Base-by-base conservation (phyloP, 2,888 invertebrate species). In the Sphaerophoria taeniata region DNA sequence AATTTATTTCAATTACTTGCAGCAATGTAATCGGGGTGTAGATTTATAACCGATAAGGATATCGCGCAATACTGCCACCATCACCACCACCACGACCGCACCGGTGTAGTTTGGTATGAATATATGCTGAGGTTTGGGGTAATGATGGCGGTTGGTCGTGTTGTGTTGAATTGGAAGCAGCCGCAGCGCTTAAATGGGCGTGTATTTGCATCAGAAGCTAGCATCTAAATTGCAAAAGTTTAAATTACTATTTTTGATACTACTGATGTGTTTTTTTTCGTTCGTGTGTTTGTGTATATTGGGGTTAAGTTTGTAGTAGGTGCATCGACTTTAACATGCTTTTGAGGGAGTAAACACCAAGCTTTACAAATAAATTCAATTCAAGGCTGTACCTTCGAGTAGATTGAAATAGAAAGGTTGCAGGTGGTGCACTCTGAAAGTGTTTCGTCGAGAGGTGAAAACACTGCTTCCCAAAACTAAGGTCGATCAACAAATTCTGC, bases 1-100 rank as follows among this genome's bases (percentile, higher is more conserved):
- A 85, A 85, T 85, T 85, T 85, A 85, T 85, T 85, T 85, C 85
- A 85, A 85, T 85, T 85, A 85, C 85, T 81, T 81, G 81, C 85
- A 80, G 67, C 80, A 69, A 55, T 72, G 75, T 81, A 73, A 77
- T 85, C 65, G 76, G 61, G 61, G 67, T 63, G 69, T 77, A 77
- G 81, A 81, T 81, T 80, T 80, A 55, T 70, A 73, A 36, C 55
- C 63, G 85, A 81, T 80, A 80, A 75, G 71, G 49, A 49, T 63
- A 47, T 47, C 56, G 58, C 63, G 69, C 67, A 51, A 69, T 69
- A 61, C 47, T 45, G 33, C 55, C 24, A 24, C 24, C 24, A 24
- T 24, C 24, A 24, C 24, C 24, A 24, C 2, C 24, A 24, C 24
- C 24, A 24, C n/a, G n/a, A n/a, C 24, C 24, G 2, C 24, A 24